A percentile compares a stretch with the other conserved stretches of the same genome.
Conservation (phyloP, 2,797 vertebrate genomes). For the Huso huso region DNA sequence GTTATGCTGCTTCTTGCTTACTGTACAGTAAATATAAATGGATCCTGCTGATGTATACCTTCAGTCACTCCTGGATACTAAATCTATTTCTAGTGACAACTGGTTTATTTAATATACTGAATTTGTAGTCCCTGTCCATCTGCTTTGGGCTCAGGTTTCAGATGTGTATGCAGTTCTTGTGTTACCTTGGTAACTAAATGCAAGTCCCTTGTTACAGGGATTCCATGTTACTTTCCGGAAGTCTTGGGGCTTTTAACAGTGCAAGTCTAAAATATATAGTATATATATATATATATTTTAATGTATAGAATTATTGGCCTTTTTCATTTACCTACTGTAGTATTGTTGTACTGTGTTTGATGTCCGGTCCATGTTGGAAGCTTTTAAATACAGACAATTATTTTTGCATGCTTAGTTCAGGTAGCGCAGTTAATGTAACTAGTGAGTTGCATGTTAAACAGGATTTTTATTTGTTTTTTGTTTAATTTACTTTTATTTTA, state of each 20-base stretch:
- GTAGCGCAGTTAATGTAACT: constrained; percentile 71
- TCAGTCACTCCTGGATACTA: constrained; percentile 6
- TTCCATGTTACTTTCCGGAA: constrained; percentile 57
- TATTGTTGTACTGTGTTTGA: constrained; percentile 68
- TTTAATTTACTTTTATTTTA: constrained; percentile 55
- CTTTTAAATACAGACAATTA: constrained; percentile 63
- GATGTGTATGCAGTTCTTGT: constrained; percentile 66
- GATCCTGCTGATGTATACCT: not conserved
- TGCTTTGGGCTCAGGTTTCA: constrained; percentile 58
- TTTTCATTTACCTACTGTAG: constrained; percentile 75
- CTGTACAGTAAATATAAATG: not conserved
- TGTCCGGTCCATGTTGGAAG: constrained; percentile 67
- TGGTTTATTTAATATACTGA: not conserved
- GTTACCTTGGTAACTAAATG: constrained; percentile 57
- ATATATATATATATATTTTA: constrained; percentile 21
- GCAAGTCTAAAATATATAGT: constrained; percentile 50
- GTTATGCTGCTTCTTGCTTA: not conserved
- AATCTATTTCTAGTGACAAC: not conserved
- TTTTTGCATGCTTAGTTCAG: constrained; percentile 74
- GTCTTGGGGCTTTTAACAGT: constrained; percentile 56
- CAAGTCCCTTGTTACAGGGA: constrained; percentile 52
- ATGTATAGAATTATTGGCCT: constrained; percentile 63
- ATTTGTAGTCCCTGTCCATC: constrained; percentile 40
- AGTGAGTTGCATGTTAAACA: constrained; percentile 75
- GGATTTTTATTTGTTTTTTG: constrained; percentile 60